Evolutionary conservation across 2,113 vertebrate species (phyloP), one percentile per base, ranked within the genome.

Genomic region (Monopterus albus): DNA sequence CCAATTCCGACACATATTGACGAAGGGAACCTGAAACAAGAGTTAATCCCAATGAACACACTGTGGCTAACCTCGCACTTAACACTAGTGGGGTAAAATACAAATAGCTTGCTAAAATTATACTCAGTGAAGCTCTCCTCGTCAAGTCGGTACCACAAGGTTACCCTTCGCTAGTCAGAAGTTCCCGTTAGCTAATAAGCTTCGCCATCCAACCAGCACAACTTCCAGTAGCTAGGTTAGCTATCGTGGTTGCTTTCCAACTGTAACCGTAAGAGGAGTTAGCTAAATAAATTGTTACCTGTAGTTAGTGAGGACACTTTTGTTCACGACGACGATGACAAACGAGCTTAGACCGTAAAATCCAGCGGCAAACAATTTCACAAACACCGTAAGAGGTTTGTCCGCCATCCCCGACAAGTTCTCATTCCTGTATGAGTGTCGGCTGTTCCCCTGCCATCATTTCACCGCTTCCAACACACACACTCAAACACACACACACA

Each of bases 1-100:
- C 97, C 97, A 74, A 98, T 95, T 58, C 97, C 97, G 75, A 98
- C 95, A 79, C 95, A 97, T 68, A 98, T 93, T 33, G 96, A 97
- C 21, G 97, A 98, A 1, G 97, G 97, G 84, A 98, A 98, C 87
- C 97, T 98, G 87, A 7, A 60, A 86, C 1, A 33, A 21, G 18
- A 56, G 17, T 81, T 38, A 81, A 42, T 52, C 25, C 26, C 49
- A 25, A 10, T 33, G 15, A 56, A 40, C 33, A 56, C 9, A 53
- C n/a, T n/a, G n/a, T n/a, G n/a, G 12, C 26, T 7, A 61, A 57
- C 23, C 4, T 13, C 17, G 7, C 9, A n/a, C 1, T 12, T 4
- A 29, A 58, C n/a, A 39, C 3, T 1, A 14, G 2, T 11, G 1
- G 6, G 10, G 4, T 47, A 2, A 29, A 7, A 9, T 3, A 12